Conservation (phyloP, 2,113 vertebrate genomes). For the Prionailurus bengalensis region DNA sequence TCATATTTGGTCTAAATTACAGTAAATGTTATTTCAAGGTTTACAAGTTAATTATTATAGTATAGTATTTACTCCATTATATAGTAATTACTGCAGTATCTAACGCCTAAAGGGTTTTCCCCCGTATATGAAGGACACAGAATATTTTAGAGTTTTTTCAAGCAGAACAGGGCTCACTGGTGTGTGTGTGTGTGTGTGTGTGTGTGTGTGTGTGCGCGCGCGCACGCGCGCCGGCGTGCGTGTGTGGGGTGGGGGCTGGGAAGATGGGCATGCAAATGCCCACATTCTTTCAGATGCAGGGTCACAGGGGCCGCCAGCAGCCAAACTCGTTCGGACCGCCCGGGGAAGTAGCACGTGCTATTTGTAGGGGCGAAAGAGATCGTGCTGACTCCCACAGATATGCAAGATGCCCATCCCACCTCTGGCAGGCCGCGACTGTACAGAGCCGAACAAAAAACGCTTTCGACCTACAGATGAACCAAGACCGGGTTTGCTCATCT, state of each 20-base stretch:
- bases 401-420: background rate
- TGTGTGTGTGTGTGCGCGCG: background rate
- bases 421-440: background rate
- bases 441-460: background rate
- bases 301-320: background rate
- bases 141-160: slow-evolving; percentile 75
- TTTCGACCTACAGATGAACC: background rate
- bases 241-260: background rate
- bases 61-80: slow-evolving; percentile 86
- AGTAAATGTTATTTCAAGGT: slow-evolving; percentile 87
- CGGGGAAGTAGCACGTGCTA: background rate
- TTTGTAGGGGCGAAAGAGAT: background rate
- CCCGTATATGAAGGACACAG: slow-evolving; percentile 69
- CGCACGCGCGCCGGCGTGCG: too few relatives aligned
- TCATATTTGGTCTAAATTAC: slow-evolving; percentile 86
- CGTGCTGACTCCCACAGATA: background rate
- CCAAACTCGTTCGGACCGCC: background rate
- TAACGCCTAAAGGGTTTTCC: slow-evolving; percentile 76
- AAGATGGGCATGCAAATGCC: background rate
- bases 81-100: slow-evolving; percentile 84
- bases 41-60: slow-evolving; percentile 86
- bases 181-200: background rate
- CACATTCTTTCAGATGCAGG: background rate
- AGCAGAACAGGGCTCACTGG: slow-evolving; percentile 67
- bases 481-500: background rate